phyloP scores from a whole-genome alignment of 2,888 invertebrate genomes.

The Melanotus villosus region DNA sequence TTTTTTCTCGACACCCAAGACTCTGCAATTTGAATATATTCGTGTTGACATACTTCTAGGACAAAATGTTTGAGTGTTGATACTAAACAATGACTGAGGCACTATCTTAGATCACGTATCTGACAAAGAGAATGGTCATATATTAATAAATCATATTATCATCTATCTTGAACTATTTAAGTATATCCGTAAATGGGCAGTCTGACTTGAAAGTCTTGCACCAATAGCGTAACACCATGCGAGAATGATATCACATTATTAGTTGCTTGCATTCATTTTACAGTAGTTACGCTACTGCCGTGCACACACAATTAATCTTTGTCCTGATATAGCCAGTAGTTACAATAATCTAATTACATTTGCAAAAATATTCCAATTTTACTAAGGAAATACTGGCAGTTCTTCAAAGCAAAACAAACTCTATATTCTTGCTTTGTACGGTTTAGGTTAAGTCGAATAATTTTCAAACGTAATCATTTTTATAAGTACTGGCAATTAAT shows the following conservation, averaged over 20 bases:
- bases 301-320: no score
- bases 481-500: no score
- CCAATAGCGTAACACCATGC: neutral
- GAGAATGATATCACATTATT: no score
- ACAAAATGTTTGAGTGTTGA: slow-evolving; percentile 22
- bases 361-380: neutral
- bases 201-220: slow-evolving; percentile 8
- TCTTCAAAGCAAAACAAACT: no score
- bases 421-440: no score
- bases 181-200: slow-evolving; percentile 20
- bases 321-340: no score
- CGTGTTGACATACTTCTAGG: slow-evolving; percentile 17
- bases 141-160: slow-evolving; percentile 10
- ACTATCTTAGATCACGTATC: slow-evolving; percentile 54
- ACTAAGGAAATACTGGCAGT: neutral
- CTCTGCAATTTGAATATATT: slow-evolving; percentile 4
- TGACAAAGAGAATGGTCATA: slow-evolving; percentile 41
- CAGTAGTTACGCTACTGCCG: neutral
- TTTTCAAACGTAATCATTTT: no score
- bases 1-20: neutral
- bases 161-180: slow-evolving; percentile 5
- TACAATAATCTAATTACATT: no score
- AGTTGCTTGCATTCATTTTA: no score
- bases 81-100: slow-evolving; percentile 48
- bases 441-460: no score